Base-by-base conservation (phyloP, 1,140 invertebrate species). In the Drosophila mayri region DNA sequence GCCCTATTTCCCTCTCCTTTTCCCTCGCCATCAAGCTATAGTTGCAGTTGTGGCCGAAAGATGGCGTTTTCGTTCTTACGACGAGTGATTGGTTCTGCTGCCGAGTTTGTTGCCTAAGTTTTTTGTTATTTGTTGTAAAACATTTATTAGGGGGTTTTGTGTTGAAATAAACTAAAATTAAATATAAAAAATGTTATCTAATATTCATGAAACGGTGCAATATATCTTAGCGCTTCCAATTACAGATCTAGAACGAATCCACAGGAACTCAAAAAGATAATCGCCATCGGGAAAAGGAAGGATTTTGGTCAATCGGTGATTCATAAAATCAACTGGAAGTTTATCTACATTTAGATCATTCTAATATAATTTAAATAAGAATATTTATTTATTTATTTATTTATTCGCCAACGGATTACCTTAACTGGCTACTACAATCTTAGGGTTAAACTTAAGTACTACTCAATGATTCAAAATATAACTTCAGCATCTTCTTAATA, bases 91-190 rank as follows among this genome's bases (percentile, higher is more conserved):
- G 22, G 22, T 22, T 22, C 2, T 1, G 22, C 2, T 22, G 64
- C 60, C 79, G 76, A 90, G 87, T 91, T 91, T 70, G 87, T 79
- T 87, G 83, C 78, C 78, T 68, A 73, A 91, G 83, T 91, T 78
- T 79, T 91, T 91, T 70, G 77, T 81, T 78, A 64, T 22, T 70
- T 22, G 22, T 22, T 22, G 22, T 22, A 2, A 22, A 22, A 1
- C 22, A 22, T 1, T 22, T 22, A 22, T 22, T 22, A 22, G 2
- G 22, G 2, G 2, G 22, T 22, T 22, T 22, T 22, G 22, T 2
- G 22, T 22, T 22, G 2, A 22, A 22, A 22, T 22, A 22, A 22
- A 22, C 22, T 22, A 22, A 22, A 22, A 22, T 22, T 22, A 2
- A 22, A 22, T 2, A n/a, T n/a, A n/a, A 22, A 22, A 1, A 22